phyloP scores from a whole-genome alignment of 2,797 vertebrate species.

The Onychomys arenicola region DNA sequence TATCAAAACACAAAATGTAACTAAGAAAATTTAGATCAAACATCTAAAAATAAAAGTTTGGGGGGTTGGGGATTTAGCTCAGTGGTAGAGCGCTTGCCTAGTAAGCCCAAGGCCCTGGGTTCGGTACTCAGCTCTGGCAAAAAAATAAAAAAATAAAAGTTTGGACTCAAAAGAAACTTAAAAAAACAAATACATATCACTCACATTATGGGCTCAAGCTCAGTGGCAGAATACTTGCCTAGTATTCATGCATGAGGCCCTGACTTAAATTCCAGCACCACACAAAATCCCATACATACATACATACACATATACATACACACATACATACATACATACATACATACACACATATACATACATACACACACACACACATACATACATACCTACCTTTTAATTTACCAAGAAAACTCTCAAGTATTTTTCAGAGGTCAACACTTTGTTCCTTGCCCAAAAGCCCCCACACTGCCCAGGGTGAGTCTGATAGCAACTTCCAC shows the following conservation, averaged over 20 bases:
- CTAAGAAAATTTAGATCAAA: neutral
- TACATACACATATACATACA: neutral
- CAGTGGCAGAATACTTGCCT: neutral
- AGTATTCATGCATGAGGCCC: neutral
- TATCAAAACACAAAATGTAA: conserved; percentile 67
- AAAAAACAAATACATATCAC: neutral
- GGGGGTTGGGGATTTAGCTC: no score
- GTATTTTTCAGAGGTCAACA: neutral
- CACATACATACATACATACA: neutral
- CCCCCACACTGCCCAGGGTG: neutral
- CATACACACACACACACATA: neutral
- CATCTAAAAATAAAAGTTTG: neutral
- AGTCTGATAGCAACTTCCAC: neutral
- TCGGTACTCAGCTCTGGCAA: no score
- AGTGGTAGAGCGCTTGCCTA: no score
- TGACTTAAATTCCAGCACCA: neutral
- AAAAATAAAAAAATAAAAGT: conserved; percentile 6
- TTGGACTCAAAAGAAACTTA: conserved; percentile 56
- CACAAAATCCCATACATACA: neutral
- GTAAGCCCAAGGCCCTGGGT: no score
- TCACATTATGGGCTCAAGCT: neutral
- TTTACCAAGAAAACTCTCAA: conserved; percentile 20
- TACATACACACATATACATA: no score
- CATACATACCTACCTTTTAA: neutral
- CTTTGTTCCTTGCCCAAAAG: neutral